These are phyloP conservation scores for Bothrops jararaca DNA, from an alignment of 2,113 vertebrate genomes.

Conservation along the genomic window DNA sequence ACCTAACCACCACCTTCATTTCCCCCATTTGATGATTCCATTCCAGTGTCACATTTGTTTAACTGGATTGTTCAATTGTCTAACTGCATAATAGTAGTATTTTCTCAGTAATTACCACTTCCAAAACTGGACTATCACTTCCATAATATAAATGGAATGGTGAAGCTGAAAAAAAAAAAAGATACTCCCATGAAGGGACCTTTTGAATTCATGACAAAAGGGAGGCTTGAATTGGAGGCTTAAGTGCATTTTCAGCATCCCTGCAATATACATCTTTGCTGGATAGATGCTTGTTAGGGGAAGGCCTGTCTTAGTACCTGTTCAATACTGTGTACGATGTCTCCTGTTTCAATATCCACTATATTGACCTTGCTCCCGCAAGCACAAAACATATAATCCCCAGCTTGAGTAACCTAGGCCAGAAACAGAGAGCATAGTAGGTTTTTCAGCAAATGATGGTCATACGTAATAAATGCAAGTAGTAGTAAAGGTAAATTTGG, in stretches of 20 bases:
- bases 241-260: not conserved
- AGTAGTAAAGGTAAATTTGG: not conserved
- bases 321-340: slow-evolving; percentile 76
- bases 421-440: not conserved
- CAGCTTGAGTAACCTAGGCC: slow-evolving; percentile 81
- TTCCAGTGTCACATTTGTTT: not conserved
- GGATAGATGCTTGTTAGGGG: not conserved
- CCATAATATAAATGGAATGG: not conserved
- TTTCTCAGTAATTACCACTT: not conserved
- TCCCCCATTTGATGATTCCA: not conserved
- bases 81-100: not conserved
- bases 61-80: not conserved
- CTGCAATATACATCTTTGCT: not conserved
- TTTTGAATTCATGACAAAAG: not conserved
- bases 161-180: too few species aligned
- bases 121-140: not conserved
- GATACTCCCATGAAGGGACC: too few species aligned
- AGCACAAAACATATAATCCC: slow-evolving; percentile 85
- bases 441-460: not conserved
- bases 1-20: not conserved
- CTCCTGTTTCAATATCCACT: slow-evolving; percentile 82
- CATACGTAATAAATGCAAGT: not conserved
- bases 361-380: slow-evolving; percentile 84
- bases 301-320: slow-evolving; percentile 74
- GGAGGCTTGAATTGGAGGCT: not conserved